These are phyloP conservation scores for Philereme vetulata DNA, from an alignment of 2,888 invertebrate genomes.

Conservation along the genomic window DNA sequence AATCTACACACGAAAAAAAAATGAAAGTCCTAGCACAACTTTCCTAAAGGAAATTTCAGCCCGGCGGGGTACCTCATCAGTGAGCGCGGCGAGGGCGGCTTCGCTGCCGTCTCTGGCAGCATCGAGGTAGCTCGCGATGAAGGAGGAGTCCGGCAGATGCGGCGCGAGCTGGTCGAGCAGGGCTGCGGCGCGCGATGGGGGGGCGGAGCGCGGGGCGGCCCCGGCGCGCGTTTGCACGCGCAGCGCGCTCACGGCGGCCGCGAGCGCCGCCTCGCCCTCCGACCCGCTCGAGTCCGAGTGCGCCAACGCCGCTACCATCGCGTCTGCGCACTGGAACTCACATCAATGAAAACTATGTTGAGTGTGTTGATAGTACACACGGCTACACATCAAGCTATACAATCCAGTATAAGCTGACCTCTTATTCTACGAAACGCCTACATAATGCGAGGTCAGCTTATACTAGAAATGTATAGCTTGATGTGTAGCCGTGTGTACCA, in stretches of 20 bases:
- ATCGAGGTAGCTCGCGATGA: conserved; percentile 8
- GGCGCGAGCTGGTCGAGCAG: conserved; percentile 12
- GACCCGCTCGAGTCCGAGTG: conserved; percentile 52
- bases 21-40: too few relatives aligned
- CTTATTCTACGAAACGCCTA: too few relatives aligned
- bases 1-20: too few relatives aligned
- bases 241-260: conserved; percentile 43
- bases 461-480: too few relatives aligned
- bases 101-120: conserved; percentile 2
- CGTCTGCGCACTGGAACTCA: conserved; percentile 1
- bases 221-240: conserved; percentile 26
- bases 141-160: conserved; percentile 10
- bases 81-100: conserved; percentile 13
- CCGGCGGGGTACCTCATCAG: not conserved
- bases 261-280: conserved; percentile 49
- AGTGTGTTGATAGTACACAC: too few relatives aligned
- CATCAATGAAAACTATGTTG: too few relatives aligned
- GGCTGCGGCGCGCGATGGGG: too few relatives aligned
- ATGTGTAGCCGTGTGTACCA: too few relatives aligned
- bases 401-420: too few relatives aligned
- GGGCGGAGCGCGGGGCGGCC: conserved; percentile 2
- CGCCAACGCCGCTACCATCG: conserved; percentile 15
- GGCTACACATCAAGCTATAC: too few relatives aligned
- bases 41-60: too few relatives aligned
- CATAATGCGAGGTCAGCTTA: too few relatives aligned